These are phyloP conservation scores for Proctacanthus coquilletti DNA, from an alignment of 1,140 invertebrate genomes.

Conservation along the genomic window DNA sequence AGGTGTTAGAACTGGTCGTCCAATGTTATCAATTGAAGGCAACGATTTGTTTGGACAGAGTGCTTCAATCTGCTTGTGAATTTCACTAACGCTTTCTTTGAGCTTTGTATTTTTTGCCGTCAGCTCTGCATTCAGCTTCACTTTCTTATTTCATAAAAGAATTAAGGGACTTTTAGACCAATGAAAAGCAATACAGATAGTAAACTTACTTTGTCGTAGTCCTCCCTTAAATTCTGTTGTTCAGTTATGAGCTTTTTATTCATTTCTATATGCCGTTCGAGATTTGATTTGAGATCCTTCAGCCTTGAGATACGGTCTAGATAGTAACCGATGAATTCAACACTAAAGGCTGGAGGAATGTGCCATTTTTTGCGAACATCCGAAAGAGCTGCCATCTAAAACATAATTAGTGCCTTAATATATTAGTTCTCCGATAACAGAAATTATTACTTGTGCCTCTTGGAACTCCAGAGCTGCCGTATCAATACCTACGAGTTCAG, in stretches of 20 bases:
- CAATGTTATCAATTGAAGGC: constrained; percentile 33
- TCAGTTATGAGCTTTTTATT: constrained; percentile 55
- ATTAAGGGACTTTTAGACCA: no score
- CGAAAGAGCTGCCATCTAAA: constrained; percentile 49
- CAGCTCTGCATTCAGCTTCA: constrained; percentile 30
- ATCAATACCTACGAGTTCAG: constrained; percentile 80
- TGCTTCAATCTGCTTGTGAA: constrained; percentile 39
- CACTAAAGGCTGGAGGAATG: constrained; percentile 76
- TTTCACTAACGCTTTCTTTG: constrained; percentile 36
- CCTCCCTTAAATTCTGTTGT: constrained; percentile 52
- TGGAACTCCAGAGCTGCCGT: constrained; percentile 59
- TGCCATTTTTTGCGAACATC: constrained; percentile 89
- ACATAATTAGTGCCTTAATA: neutral
- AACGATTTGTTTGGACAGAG: constrained; percentile 40
- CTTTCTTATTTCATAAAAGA: no score
- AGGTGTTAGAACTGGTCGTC: constrained; percentile 11
- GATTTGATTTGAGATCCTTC: constrained; percentile 55
- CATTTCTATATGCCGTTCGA: constrained; percentile 58
- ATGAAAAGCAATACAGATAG: no score
- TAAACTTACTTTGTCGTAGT: constrained; percentile 63
- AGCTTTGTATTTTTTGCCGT: constrained; percentile 25
- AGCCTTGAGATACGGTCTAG: constrained; percentile 67
- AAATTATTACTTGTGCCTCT: constrained; percentile 45
- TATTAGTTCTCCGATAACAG: neutral
- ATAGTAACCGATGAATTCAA: constrained; percentile 91